phyloP scores from a whole-genome alignment of 2,113 vertebrate genomes.

The Pogonocichla stellata region DNA sequence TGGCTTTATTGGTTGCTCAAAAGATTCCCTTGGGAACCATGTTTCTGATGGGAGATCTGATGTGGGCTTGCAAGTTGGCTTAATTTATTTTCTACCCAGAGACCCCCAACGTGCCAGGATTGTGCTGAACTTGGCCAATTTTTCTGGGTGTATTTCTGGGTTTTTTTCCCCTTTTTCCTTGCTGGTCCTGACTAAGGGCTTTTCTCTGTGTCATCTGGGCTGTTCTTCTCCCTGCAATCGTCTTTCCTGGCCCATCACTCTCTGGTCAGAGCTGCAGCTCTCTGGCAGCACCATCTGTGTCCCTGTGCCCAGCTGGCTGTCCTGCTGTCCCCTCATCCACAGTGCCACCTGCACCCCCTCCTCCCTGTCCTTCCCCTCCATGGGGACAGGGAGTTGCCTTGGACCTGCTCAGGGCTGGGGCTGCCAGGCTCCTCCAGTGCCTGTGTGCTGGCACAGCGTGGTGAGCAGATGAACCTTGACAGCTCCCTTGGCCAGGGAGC shows the following conservation, averaged over 20 bases:
- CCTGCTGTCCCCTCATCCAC: fast-evolving
- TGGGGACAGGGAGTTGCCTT: neutral
- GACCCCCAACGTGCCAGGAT: neutral
- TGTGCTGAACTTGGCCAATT: neutral
- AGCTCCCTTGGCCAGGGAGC: neutral
- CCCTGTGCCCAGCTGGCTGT: neutral
- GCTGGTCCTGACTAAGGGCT: neutral
- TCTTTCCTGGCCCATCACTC: neutral
- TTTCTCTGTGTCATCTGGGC: neutral
- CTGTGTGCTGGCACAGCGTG: neutral
- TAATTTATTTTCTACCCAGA: neutral
- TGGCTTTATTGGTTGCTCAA: neutral
- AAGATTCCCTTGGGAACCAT: fast-evolving
- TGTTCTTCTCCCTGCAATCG: neutral
- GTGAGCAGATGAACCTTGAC: neutral
- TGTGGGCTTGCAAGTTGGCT: neutral
- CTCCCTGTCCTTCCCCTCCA: neutral
- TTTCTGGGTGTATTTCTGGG: fast-evolving
- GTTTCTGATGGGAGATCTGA: neutral
- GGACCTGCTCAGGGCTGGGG: neutral
- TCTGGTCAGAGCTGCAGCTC: fast-evolving
- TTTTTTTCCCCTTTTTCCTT: neutral
- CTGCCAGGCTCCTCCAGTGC: neutral
- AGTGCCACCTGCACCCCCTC: neutral
- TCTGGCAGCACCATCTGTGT: neutral